phyloP scores from a whole-genome alignment of 2,797 vertebrate species.

The Gastrophryne carolinensis region DNA sequence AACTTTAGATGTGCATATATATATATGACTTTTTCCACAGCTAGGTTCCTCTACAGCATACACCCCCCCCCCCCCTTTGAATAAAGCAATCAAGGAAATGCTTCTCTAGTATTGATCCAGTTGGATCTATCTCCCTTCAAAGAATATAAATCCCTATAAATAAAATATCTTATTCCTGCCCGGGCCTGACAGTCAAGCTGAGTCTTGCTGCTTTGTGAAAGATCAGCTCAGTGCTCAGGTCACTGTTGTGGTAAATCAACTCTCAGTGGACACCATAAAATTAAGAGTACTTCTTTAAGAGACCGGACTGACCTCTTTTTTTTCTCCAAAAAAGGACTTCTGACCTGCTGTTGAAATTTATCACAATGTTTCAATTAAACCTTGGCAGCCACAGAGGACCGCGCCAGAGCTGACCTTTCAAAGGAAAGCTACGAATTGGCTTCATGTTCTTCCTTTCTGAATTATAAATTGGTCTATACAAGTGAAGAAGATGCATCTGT shows the following conservation, averaged over 20 bases:
- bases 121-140: conserved; percentile 68
- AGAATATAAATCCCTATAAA: conserved; percentile 75
- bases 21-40: no score
- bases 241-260: conserved; percentile 73
- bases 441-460: not conserved
- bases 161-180: conserved; percentile 68
- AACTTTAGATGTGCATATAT: no score
- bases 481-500: not conserved
- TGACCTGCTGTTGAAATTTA: conserved; percentile 79
- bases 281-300: conserved; percentile 70
- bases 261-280: conserved; percentile 77
- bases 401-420: conserved; percentile 68
- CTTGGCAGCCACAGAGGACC: conserved; percentile 63
- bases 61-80: conserved; percentile 2
- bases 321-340: conserved; percentile 75
- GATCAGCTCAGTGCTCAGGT: conserved; percentile 66
- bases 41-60: not conserved
- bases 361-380: conserved; percentile 87
- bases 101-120: conserved; percentile 71
- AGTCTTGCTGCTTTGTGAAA: conserved; percentile 66
- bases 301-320: conserved; percentile 72
- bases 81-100: conserved; percentile 71
- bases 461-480: not conserved
- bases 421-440: conserved; percentile 49
- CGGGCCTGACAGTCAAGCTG: conserved; percentile 62